A percentile compares a stretch with the other conserved stretches of the same genome.
These are phyloP conservation scores for Plagiodera versicolora DNA, from an alignment of 2,888 invertebrate genomes.

Conservation along the genomic window DNA sequence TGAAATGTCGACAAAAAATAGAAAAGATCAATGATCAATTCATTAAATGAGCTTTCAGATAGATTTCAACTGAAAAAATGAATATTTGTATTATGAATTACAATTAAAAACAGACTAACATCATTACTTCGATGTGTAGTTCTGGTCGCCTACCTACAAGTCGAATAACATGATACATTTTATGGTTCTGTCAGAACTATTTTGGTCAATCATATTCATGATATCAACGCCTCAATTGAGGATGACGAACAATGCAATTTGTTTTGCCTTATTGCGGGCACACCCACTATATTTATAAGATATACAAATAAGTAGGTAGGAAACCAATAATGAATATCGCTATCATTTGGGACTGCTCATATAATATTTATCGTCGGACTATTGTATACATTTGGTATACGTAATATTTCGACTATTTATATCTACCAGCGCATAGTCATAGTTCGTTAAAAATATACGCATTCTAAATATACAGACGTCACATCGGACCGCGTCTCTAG, in stretches of 20 bases:
- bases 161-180: too few relatives aligned
- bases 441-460: constrained; percentile 44
- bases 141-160: too few relatives aligned
- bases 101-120: too few relatives aligned
- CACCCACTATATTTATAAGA: background rate
- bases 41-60: too few relatives aligned
- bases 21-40: too few relatives aligned
- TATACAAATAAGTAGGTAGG: background rate
- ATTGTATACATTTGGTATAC: constrained; percentile 29
- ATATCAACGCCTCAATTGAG: background rate
- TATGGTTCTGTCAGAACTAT: too few relatives aligned
- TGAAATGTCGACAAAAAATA: too few relatives aligned
- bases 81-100: too few relatives aligned
- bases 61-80: too few relatives aligned
- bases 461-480: constrained; percentile 44
- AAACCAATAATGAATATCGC: background rate
- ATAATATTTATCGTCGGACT: constrained; percentile 27
- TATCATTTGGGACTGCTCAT: constrained; percentile 30
- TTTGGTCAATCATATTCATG: background rate
- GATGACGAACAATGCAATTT: background rate
- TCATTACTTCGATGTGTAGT: too few relatives aligned
- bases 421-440: constrained; percentile 35
- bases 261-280: background rate
- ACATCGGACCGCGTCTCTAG: constrained; percentile 25
- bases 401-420: constrained; percentile 44